A percentile compares a stretch with the other conserved stretches of the same genome.
Evolutionary conservation across 2,113 vertebrate genomes (phyloP).

Genomic region (Dipodomys ordii): DNA sequence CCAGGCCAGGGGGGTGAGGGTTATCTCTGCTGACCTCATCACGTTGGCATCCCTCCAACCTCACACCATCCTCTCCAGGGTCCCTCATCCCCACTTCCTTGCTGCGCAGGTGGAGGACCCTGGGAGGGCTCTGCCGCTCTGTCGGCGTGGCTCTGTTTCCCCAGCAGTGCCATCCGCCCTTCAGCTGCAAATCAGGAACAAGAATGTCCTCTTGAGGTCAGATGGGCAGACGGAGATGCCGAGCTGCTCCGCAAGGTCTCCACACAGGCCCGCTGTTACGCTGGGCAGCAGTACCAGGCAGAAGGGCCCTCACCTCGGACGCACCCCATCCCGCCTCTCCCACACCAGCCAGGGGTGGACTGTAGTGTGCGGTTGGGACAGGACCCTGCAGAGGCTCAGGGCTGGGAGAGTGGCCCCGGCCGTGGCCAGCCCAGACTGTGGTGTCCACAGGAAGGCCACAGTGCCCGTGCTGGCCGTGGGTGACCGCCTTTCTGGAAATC

Average conservation of each 20-base stretch:
- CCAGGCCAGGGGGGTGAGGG: too few relatives aligned
- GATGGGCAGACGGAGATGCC: neutral
- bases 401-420: neutral
- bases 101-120: neutral
- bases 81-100: neutral
- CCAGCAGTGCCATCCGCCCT: fast-evolving
- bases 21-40: too few relatives aligned
- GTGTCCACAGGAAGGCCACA: neutral
- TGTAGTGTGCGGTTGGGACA: too few relatives aligned
- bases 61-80: too few relatives aligned
- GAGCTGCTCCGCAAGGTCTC: neutral
- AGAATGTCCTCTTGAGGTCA: neutral
- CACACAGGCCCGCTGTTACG: fast-evolving
- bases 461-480: neutral
- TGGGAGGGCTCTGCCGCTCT: too few relatives aligned
- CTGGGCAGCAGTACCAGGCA: neutral
- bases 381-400: too few relatives aligned
- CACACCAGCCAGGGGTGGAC: too few relatives aligned
- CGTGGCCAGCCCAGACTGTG: fast-evolving
- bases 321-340: too few relatives aligned
- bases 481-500: neutral
- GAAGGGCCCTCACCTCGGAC: too few relatives aligned
- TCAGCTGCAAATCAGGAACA: neutral
- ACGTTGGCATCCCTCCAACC: too few relatives aligned
- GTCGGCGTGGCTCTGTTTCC: neutral